Percentiles rank a stretch among this genome's conserved stretches.
These are phyloP conservation scores for Heliothis subflexa DNA, from an alignment of 1,140 invertebrate species.

Conservation along the genomic window DNA sequence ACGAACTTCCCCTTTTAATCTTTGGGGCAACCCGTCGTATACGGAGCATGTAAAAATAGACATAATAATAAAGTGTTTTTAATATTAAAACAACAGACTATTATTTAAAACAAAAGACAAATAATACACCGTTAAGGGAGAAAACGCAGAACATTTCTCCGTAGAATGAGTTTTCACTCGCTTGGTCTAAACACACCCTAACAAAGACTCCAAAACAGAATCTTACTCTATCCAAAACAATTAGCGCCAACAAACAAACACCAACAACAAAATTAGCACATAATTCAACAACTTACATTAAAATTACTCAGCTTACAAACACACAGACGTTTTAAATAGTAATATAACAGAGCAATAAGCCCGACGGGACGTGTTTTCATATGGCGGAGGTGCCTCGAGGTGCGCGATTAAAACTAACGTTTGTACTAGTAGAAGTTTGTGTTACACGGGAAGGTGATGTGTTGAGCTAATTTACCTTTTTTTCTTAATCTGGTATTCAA, in stretches of 20 bases:
- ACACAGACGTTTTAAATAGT: slow-evolving; percentile 32
- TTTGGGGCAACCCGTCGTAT: too few species aligned
- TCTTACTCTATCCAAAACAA: background rate
- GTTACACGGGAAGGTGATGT: slow-evolving; percentile 16
- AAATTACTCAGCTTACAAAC: slow-evolving; percentile 19
- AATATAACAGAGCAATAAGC: slow-evolving; percentile 45
- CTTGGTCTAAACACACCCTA: too few species aligned
- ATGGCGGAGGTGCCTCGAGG: slow-evolving; percentile 51
- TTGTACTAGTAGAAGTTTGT: slow-evolving; percentile 40
- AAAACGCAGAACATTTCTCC: too few species aligned
- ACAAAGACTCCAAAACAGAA: too few species aligned
- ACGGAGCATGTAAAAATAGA: too few species aligned
- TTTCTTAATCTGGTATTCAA: background rate
- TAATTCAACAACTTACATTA: background rate
- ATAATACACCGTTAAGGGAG: too few species aligned
- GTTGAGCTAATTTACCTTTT: background rate
- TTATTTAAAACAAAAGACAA: too few species aligned
- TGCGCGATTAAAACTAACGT: slow-evolving; percentile 55
- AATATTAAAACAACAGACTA: too few species aligned
- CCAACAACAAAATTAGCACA: background rate
- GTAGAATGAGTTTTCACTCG: too few species aligned
- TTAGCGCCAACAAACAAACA: background rate
- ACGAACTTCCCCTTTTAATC: too few species aligned
- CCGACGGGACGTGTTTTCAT: slow-evolving; percentile 51
- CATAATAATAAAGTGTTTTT: too few species aligned